Evolutionary conservation across 2,113 vertebrate species (phyloP), one percentile per base, ranked within the genome.

Genomic region (Eubucco bourcierii): DNA sequence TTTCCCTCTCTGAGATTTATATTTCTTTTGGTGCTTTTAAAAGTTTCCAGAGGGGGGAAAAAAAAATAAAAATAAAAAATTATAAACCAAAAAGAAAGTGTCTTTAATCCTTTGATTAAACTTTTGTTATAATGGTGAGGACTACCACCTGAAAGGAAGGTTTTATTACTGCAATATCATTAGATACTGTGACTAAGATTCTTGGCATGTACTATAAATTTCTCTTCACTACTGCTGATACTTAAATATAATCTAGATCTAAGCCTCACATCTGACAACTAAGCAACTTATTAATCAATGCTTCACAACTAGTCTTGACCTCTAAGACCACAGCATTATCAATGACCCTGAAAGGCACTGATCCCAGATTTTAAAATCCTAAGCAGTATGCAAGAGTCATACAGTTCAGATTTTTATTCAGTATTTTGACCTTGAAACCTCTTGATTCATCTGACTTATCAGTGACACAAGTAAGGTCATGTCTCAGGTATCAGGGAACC

Each of bases 391-490:
- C 5, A 21, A 58, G 37, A 77, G 27, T 46, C 39, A 44, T 13
- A 27, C 8, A 31, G 15, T 8, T 55, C 0, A 10, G 46, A 13
- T 80, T 90, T 97, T 95, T 94, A 65, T 90, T 95, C 87, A 80
- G 65, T 59, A 27, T 75, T 93, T 93, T 90, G 95, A 97, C 92
- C 92, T 96, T 95, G 90, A 91, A 91, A 88, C 59, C 77, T 86
- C 55, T 77, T 63, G 66, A 46, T 92, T 92, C 47, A 61, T 78
- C 52, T 39, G 52, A 46, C 23, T 41, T 84, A 70, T 85, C 87
- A 47, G 52, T 78, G 56, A 50, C 73, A 66, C 39, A 70, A 80
- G 68, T n/a, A 37, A 72, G 53, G 46, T 79, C 71, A 58, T 55
- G 89, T 55, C 64, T 63, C 47, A 16, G n/a, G 56, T 33, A 31